These are phyloP conservation scores for Cervus canadensis DNA, from an alignment of 2,113 vertebrate genomes.

Conservation along the genomic window DNA sequence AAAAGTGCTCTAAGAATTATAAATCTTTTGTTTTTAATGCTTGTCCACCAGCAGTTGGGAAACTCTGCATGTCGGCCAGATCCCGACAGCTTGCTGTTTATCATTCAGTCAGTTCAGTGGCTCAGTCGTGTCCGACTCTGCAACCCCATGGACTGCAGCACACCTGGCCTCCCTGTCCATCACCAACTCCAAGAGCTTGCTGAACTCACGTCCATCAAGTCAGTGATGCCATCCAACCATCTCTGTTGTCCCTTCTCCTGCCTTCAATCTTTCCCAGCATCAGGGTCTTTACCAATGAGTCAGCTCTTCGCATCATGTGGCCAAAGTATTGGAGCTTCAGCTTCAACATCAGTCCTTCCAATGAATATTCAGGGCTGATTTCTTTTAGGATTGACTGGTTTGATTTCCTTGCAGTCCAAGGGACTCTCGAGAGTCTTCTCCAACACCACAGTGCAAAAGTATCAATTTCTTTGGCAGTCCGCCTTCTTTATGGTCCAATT, in stretches of 20 bases:
- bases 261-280: background rate
- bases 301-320: background rate
- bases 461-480: background rate
- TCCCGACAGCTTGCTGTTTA: background rate
- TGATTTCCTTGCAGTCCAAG: background rate
- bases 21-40: background rate
- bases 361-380: background rate
- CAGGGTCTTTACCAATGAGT: background rate
- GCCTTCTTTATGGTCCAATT: background rate
- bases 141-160: background rate
- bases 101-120: background rate
- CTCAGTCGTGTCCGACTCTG: background rate
- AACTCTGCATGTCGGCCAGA: background rate
- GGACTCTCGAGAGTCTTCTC: background rate
- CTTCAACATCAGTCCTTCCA: background rate
- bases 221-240: background rate
- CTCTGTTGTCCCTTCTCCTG: background rate
- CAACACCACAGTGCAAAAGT: background rate
- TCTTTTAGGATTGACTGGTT: background rate
- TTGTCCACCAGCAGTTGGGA: background rate
- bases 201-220: background rate
- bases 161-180: background rate
- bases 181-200: background rate
- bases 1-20: conserved; percentile 14
- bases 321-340: background rate